Base-by-base conservation (phyloP, 2,797 vertebrate species). In the Bucorvus abyssinicus region DNA sequence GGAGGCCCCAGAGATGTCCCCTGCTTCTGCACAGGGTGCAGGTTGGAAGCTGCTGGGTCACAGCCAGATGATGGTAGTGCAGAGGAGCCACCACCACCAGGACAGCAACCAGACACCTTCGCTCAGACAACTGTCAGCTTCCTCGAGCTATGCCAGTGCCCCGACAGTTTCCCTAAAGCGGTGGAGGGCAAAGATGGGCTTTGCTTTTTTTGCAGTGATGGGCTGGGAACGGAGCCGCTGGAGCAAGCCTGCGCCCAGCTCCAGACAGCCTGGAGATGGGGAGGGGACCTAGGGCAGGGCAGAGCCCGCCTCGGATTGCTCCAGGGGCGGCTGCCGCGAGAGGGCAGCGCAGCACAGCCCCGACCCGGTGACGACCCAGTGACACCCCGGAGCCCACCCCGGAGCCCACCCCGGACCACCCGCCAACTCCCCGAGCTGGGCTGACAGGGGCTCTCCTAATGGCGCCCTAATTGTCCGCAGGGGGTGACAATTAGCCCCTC, bases 1-100 rank as follows among this genome's bases (percentile, higher is more conserved):
- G 55, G n/a, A 69, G 27, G 24, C 12, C 8, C 22, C 69, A 81
- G 77, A 45, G 24, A 19, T 7, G 14, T 4, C 15, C 14, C 9
- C 14, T 1, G 0, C 36, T 75, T 45, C 40, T 32, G 29, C 0
- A 1, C 3, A 10, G 38, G 23, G 14, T 34, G 32, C 29, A 44
- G 23, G 11, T 3, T 27, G 22, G 57, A 24, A 78, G 8, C 44
- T 59, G 64, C 47, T 44, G 52, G 12, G 10, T 65, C 42, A 15
- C 36, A 34, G 34, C 32, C 1, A 0, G 11, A 29, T 16, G 49
- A 29, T 1, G 5, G 47, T 10, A n/a, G 44, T 1, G 1, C 8
- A 24, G 24, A 49, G 12, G 30, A 84, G 60, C 45, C 27, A 6
- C 53, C 21, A 19, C 4, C 49, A 42, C 6, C 4, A 16, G 45